These are phyloP conservation scores for Pterostichus madidus DNA, from an alignment of 2,888 invertebrate species.

Conservation along the genomic window DNA sequence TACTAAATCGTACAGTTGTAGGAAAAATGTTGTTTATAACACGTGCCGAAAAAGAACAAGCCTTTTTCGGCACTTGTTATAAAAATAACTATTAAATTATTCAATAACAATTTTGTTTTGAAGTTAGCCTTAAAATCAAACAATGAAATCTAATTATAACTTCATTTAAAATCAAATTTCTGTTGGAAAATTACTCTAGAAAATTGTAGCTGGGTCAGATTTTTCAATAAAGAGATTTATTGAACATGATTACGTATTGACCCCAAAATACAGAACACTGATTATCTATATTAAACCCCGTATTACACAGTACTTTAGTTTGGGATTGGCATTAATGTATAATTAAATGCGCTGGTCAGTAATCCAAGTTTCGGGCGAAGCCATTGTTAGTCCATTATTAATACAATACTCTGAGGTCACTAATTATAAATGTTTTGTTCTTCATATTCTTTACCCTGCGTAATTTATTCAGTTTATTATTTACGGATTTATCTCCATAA, in stretches of 20 bases:
- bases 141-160: slow-evolving; percentile 45
- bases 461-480: slow-evolving; percentile 4
- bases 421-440: not conserved
- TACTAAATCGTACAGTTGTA: too few species aligned
- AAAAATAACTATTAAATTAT: slow-evolving; percentile 21
- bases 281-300: slow-evolving; percentile 1
- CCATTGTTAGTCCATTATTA: slow-evolving; percentile 20
- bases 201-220: not conserved
- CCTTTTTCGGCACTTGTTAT: too few species aligned
- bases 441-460: not conserved
- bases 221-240: not conserved
- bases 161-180: slow-evolving; percentile 43
- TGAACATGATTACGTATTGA: slow-evolving; percentile 2
- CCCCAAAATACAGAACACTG: not conserved
- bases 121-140: slow-evolving; percentile 33
- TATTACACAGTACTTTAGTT: not conserved
- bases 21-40: too few species aligned
- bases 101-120: slow-evolving; percentile 44
- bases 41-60: too few species aligned
- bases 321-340: slow-evolving; percentile 19
- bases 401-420: not conserved
- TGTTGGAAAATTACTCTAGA: slow-evolving; percentile 18
- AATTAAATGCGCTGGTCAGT: slow-evolving; percentile 37
- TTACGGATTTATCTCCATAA: not conserved
- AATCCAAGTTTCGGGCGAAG: slow-evolving; percentile 21